Conservation (phyloP, 2,797 vertebrate genomes). For the Sebastes alutus region DNA sequence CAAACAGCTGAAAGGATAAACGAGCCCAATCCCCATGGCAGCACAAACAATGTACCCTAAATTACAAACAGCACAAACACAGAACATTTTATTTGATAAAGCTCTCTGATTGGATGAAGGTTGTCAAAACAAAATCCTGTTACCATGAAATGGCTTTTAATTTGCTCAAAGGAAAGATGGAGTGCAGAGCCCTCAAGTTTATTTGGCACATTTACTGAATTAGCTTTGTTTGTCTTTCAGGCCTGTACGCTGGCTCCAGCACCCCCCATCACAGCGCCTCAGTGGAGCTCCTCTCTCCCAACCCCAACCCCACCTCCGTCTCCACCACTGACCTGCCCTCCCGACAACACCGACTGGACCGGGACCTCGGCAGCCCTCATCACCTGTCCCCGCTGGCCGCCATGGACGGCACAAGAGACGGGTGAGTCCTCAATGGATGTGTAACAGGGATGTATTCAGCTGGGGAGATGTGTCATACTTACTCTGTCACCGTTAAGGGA, state of each 20-base stretch:
- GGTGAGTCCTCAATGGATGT: conserved; percentile 81
- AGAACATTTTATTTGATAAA: conserved; percentile 70
- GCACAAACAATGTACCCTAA: conserved; percentile 73
- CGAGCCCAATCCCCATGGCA: conserved; percentile 54
- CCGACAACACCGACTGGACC: conserved; percentile 87
- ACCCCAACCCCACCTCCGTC: conserved; percentile 75
- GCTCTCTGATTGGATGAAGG: conserved; percentile 73
- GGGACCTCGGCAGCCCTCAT: conserved; percentile 84
- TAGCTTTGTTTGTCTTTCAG: conserved; percentile 87
- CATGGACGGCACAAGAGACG: conserved; percentile 86
- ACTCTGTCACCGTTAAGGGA: background rate
- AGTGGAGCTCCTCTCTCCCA: conserved; percentile 83
- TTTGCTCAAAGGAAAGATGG: conserved; percentile 71
- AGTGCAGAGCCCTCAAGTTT: conserved; percentile 63
- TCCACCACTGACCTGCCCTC: conserved; percentile 81
- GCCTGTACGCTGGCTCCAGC: conserved; percentile 88
- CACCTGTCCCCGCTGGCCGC: conserved; percentile 87
- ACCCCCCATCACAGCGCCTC: conserved; percentile 84
- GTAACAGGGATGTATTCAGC: background rate
- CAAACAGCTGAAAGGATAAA: conserved; percentile 61
- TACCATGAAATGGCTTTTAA: conserved; percentile 79
- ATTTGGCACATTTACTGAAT: conserved; percentile 73
- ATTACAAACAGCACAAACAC: conserved; percentile 77
- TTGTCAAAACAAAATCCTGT: conserved; percentile 81
- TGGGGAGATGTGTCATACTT: background rate